phyloP scores from a whole-genome alignment of 2,888 invertebrate genomes.

The Drosophila pullipes region DNA sequence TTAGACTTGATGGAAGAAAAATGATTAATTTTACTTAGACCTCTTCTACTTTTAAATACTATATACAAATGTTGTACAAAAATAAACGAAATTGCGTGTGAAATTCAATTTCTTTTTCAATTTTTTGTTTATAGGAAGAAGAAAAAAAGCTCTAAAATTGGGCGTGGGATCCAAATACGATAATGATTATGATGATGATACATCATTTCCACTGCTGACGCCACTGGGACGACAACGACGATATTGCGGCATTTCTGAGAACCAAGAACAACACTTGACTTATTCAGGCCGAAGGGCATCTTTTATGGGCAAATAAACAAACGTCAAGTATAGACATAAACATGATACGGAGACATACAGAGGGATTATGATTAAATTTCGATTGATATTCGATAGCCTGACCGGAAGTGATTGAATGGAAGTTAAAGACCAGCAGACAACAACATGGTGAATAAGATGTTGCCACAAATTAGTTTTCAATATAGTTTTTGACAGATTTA shows the following conservation, averaged over 20 bases:
- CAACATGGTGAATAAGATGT: not conserved
- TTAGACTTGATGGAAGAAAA: not conserved
- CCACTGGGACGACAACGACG: conserved; percentile 37
- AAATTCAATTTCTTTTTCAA: conserved; percentile 58
- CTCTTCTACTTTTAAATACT: not conserved
- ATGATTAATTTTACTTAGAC: not conserved
- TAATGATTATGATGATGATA: conserved; percentile 41
- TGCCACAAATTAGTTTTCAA: not conserved
- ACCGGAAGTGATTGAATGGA: not conserved
- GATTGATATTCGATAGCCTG: conserved; percentile 47
- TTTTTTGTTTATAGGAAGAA: conserved; percentile 61
- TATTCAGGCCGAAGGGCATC: conserved; percentile 32
- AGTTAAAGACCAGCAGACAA: conserved; percentile 24
- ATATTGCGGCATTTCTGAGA: conserved; percentile 25
- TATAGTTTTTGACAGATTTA: not conserved
- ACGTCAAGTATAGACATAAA: conserved; percentile 25
- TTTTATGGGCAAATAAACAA: conserved; percentile 57
- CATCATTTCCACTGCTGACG: conserved; percentile 74
- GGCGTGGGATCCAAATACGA: conserved; percentile 55
- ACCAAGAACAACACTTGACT: conserved; percentile 47
- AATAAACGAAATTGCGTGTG: conserved; percentile 71
- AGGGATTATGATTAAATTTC: conserved; percentile 20
- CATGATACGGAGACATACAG: conserved; percentile 21
- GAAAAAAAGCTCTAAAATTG: conserved; percentile 54
- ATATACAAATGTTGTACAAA: conserved; percentile 38